A percentile compares a stretch with the other conserved stretches of the same genome.
phyloP scores from a whole-genome alignment of 2,888 invertebrate species.

The Holacanthella duospinosa region DNA sequence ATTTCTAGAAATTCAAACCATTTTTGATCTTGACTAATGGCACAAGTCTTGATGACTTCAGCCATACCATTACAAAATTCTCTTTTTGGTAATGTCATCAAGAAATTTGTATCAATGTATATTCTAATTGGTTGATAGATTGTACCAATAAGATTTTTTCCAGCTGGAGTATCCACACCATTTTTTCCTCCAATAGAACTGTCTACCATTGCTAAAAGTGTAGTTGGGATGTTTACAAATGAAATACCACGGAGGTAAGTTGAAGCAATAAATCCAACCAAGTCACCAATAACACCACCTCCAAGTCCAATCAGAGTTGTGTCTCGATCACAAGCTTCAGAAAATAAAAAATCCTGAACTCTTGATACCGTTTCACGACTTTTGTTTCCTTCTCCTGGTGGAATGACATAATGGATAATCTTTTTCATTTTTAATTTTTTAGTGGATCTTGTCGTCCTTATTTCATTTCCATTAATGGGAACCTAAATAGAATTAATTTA shows the following conservation, averaged over 20 bases:
- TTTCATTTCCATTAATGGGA: too few relatives aligned
- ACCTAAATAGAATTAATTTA: too few relatives aligned
- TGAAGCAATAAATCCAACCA: slow-evolving; percentile 8
- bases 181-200: slow-evolving; percentile 4
- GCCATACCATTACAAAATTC: slow-evolving; percentile 8
- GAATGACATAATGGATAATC: neutral
- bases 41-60: slow-evolving; percentile 5
- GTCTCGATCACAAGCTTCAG: neutral
- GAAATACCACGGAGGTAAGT: slow-evolving; percentile 6
- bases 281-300: slow-evolving; percentile 5
- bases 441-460: too few relatives aligned
- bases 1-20: neutral
- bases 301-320: neutral
- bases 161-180: neutral
- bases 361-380: neutral
- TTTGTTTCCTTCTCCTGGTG: neutral
- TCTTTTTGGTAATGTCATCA: slow-evolving; percentile 1
- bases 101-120: neutral
- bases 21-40: neutral
- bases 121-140: slow-evolving; percentile 2
- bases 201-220: slow-evolving; percentile 8
- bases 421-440: neutral
- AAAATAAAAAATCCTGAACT: neutral
- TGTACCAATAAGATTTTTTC: slow-evolving; percentile 7
- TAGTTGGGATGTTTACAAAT: slow-evolving; percentile 6